Percentiles rank a stretch among this genome's conserved stretches.
phyloP scores from a whole-genome alignment of 2,797 vertebrate genomes.

The Hoplostethus atlanticus region DNA sequence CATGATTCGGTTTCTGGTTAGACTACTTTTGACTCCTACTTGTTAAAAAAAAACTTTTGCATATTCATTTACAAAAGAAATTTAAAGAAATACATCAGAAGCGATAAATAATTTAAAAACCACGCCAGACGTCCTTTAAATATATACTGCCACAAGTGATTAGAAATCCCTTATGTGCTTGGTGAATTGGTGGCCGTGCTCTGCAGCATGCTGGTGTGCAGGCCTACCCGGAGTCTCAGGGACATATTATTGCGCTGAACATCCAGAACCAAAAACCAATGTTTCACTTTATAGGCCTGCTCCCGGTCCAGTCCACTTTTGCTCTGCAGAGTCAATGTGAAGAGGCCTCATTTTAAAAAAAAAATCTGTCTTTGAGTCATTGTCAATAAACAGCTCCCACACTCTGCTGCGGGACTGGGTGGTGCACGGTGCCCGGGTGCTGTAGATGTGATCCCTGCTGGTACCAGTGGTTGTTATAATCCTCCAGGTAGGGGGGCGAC shows the following conservation, averaged over 20 bases:
- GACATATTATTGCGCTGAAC: slow-evolving; percentile 20
- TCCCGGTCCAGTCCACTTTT: slow-evolving; percentile 55
- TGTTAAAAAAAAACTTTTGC: slow-evolving; percentile 61
- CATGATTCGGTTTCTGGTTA: slow-evolving; percentile 63
- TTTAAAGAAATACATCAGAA: slow-evolving; percentile 74
- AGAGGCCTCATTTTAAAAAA: slow-evolving; percentile 62
- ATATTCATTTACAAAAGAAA: slow-evolving; percentile 78
- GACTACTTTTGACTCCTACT: slow-evolving; percentile 38
- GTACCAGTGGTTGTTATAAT: slow-evolving; percentile 96
- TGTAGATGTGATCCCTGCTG: slow-evolving; percentile 94
- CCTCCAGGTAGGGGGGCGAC: slow-evolving; percentile 93
- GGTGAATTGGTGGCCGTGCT: slow-evolving; percentile 62
- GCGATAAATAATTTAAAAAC: slow-evolving; percentile 86
- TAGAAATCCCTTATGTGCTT: slow-evolving; percentile 78
- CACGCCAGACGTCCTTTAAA: slow-evolving; percentile 84
- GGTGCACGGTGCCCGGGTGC: slow-evolving; percentile 90
- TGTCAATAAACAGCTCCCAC: slow-evolving; percentile 93
- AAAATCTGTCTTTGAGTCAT: slow-evolving; percentile 68
- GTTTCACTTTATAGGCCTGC: slow-evolving; percentile 57
- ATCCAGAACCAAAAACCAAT: slow-evolving; percentile 48
- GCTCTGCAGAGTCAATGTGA: slow-evolving; percentile 73
- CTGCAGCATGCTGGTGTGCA: slow-evolving; percentile 44
- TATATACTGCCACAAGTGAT: slow-evolving; percentile 77
- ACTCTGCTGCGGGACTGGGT: slow-evolving; percentile 91
- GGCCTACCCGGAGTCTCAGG: slow-evolving; percentile 10